Conservation (phyloP, 2,113 vertebrate species). For the Chrysemys picta region DNA sequence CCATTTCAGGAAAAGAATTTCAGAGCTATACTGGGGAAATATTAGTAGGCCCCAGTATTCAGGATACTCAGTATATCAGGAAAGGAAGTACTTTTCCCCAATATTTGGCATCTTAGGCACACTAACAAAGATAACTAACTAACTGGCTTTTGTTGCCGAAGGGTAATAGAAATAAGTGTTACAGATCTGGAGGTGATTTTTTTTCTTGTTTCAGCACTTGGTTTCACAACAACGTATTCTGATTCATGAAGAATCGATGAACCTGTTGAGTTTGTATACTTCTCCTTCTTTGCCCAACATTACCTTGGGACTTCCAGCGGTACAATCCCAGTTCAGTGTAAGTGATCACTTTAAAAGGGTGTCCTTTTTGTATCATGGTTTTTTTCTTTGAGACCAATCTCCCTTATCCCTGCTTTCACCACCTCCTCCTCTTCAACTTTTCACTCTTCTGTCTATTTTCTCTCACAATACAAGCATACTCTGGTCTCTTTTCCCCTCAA, state of each 20-base stretch:
- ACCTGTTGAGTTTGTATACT: slow-evolving; percentile 94
- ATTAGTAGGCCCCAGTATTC: not conserved
- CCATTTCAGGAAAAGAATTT: not conserved
- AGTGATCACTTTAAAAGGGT: slow-evolving; percentile 72
- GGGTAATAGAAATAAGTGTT: not conserved
- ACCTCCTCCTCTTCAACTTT: not conserved
- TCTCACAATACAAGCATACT: not conserved
- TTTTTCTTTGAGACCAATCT: not conserved
- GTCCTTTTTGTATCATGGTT: not conserved
- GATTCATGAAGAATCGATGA: slow-evolving; percentile 91
- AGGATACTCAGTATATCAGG: not conserved
- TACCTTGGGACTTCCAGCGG: slow-evolving; percentile 91
- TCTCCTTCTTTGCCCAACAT: slow-evolving; percentile 98
- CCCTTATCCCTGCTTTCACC: not conserved
- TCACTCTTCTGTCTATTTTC: not conserved
- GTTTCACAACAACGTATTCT: slow-evolving; percentile 92
- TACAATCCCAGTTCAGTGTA: slow-evolving; percentile 89
- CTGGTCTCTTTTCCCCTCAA: not conserved
- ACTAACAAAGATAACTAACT: not conserved
- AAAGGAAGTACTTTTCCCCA: not conserved
- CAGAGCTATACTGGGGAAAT: not conserved
- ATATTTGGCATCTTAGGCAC: not conserved
- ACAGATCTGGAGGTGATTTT: slow-evolving; percentile 1
- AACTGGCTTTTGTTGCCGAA: not conserved
- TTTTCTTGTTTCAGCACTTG: slow-evolving; percentile 85